These are phyloP conservation scores for Gulo gulo DNA, from an alignment of 2,113 vertebrate genomes.

Conservation along the genomic window DNA sequence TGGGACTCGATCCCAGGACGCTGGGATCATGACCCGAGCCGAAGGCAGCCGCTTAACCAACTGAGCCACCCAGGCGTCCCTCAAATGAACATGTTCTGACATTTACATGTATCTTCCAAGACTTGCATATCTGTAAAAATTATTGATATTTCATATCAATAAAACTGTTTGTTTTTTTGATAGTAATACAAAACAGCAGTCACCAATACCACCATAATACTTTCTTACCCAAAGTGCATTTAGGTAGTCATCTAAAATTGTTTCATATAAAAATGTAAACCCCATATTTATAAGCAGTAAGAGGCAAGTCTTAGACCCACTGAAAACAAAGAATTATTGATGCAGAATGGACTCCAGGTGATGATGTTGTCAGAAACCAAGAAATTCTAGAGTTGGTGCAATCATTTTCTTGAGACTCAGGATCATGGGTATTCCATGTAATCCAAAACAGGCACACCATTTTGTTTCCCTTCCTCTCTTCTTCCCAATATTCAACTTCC, in stretches of 20 bases:
- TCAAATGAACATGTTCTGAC: background rate
- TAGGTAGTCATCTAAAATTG: background rate
- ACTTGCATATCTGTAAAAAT: background rate
- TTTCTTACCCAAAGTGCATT: background rate
- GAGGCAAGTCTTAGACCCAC: background rate
- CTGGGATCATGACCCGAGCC: no score
- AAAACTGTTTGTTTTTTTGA: background rate
- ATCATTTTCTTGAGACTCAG: background rate
- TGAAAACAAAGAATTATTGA: background rate
- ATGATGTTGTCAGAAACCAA: background rate
- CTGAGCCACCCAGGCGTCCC: no score
- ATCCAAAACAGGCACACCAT: no score
- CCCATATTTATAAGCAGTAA: background rate
- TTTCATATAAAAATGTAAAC: background rate
- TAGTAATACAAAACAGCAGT: background rate
- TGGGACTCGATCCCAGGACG: no score
- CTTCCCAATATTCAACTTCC: background rate
- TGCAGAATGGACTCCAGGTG: background rate
- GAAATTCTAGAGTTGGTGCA: background rate
- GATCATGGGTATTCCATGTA: background rate
- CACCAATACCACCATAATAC: background rate
- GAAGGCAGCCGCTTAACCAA: no score
- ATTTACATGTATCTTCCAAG: background rate
- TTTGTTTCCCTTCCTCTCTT: background rate
- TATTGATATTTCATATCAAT: no score